Evolutionary conservation across 1,140 invertebrate genomes (phyloP).

Genomic region (Limonius californicus): DNA sequence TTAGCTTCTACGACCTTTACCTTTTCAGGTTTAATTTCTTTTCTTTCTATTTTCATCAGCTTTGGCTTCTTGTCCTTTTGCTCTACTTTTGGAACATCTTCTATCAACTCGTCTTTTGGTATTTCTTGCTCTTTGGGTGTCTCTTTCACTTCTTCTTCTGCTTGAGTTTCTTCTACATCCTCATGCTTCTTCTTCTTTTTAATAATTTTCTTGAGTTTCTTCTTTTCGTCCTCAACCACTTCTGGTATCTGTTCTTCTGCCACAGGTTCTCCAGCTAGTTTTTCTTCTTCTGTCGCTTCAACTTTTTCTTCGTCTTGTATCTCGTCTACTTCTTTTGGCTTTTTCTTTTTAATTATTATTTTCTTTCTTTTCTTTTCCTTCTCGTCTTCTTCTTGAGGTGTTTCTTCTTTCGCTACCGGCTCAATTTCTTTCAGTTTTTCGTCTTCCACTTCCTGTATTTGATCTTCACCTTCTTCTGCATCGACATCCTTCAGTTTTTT

Average conservation of each 20-base stretch:
- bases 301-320: conserved; percentile 6
- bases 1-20: conserved; percentile 31
- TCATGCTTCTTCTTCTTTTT: conserved; percentile 36
- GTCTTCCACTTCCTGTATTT: conserved; percentile 54
- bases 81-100: no score
- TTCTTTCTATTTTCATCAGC: conserved; percentile 21
- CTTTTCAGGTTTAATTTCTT: conserved; percentile 26
- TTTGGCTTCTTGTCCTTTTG: conserved; percentile 22
- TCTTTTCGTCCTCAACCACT: background rate
- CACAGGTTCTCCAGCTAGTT: background rate
- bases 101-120: no score
- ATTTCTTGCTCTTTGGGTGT: conserved; percentile 33
- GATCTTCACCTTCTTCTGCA: conserved; percentile 21
- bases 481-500: conserved; percentile 34
- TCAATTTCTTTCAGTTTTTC: conserved; percentile 39
- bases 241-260: conserved; percentile 8
- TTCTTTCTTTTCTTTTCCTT: background rate
- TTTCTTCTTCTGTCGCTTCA: background rate
- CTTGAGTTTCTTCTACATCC: conserved; percentile 23
- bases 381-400: conserved; percentile 24
- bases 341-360: no score
- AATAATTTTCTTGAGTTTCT: conserved; percentile 43
- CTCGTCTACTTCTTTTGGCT: background rate
- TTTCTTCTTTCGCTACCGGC: conserved; percentile 33
- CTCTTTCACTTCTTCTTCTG: conserved; percentile 23